A percentile compares a stretch with the other conserved stretches of the same genome.
Evolutionary conservation across 2,888 invertebrate genomes (phyloP).

Genomic region (Sarcophaga subvicina): DNA sequence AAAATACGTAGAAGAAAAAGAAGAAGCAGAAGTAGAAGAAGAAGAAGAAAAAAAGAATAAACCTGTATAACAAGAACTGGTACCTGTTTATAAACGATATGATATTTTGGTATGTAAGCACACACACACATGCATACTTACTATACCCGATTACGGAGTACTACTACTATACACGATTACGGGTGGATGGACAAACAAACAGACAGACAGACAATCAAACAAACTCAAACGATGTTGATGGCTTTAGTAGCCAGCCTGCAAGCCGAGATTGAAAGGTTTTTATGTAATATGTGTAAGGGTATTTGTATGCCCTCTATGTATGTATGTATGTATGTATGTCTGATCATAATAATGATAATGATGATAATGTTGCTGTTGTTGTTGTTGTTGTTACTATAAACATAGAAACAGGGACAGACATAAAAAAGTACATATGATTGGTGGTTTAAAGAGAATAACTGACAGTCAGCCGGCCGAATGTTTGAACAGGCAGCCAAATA

Average conservation of each 20-base stretch:
- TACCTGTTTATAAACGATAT: constrained; percentile 61
- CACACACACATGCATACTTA: background rate
- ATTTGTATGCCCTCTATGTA: background rate
- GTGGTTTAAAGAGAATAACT: background rate
- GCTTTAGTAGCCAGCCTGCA: constrained; percentile 1
- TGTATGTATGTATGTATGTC: constrained; percentile 8
- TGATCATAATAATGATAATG: constrained; percentile 25
- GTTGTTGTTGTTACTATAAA: constrained; percentile 21
- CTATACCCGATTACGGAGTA: background rate
- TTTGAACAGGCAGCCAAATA: constrained; percentile 20
- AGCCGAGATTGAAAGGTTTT: constrained; percentile 66
- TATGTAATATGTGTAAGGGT: constrained; percentile 35
- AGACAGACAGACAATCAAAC: background rate
- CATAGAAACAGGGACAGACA: constrained; percentile 13
- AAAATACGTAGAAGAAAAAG: constrained; percentile 17
- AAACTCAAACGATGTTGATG: background rate
- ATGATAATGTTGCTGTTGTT: constrained; percentile 12
- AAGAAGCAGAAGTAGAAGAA: constrained; percentile 27
- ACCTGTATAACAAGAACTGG: constrained; percentile 70
- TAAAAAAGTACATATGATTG: constrained; percentile 8
- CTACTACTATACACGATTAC: background rate
- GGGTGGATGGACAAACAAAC: background rate
- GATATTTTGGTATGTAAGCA: constrained; percentile 5
- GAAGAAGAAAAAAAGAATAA: constrained; percentile 50
- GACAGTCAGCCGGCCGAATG: constrained; percentile 11